phyloP scores from a whole-genome alignment of 2,113 vertebrate genomes.

The Triplophysa dalaica region DNA sequence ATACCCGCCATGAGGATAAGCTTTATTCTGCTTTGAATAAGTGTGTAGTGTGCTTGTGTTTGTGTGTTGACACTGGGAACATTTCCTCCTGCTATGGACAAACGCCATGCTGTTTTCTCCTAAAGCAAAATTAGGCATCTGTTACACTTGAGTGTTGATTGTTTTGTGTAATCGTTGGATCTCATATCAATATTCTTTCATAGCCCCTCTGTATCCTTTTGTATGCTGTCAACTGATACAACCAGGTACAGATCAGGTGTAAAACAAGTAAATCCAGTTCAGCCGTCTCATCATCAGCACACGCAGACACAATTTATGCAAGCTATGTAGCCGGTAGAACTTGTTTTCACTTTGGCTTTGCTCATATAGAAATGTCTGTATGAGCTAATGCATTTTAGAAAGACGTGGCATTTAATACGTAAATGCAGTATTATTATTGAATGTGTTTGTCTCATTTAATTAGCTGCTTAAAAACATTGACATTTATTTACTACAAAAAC shows the following conservation, averaged over 20 bases:
- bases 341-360: slow-evolving; percentile 28
- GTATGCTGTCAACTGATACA: background rate
- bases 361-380: background rate
- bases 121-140: slow-evolving; percentile 3
- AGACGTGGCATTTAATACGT: background rate
- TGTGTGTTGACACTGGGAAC: background rate
- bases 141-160: background rate
- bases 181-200: slow-evolving; percentile 1
- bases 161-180: background rate
- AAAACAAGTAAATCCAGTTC: slow-evolving; percentile 44
- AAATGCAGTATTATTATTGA: background rate
- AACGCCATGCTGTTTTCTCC: background rate
- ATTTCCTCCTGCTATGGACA: slow-evolving; percentile 3
- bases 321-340: slow-evolving; percentile 35
- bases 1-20: background rate
- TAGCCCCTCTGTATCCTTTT: background rate
- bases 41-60: background rate
- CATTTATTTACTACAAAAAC: background rate
- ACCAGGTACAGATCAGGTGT: background rate
- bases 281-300: slow-evolving; percentile 9
- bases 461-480: background rate
- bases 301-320: slow-evolving; percentile 13
- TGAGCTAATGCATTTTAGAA: slow-evolving; percentile 8
- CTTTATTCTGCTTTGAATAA: slow-evolving; percentile 39
- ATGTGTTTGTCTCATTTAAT: no score